Evolutionary conservation across 2,113 vertebrate genomes (phyloP).

Genomic region (Antennarius striatus): DNA sequence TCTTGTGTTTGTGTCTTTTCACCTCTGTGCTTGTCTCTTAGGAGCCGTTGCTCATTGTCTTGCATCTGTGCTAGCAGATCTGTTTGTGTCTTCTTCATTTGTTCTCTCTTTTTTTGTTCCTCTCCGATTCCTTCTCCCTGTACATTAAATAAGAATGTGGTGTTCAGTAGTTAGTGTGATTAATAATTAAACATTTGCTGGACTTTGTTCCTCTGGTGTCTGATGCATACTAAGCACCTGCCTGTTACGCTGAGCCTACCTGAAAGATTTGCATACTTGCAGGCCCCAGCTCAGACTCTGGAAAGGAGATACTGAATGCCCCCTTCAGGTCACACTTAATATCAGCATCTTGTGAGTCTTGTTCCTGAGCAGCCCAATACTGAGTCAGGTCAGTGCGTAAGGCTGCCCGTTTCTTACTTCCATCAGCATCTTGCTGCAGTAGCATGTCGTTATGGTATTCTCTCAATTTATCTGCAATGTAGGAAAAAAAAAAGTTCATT

Average conservation of each 20-base stretch:
- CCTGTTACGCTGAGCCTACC: constrained; percentile 48
- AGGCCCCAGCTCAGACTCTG: constrained; percentile 70
- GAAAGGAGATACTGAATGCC: constrained; percentile 49
- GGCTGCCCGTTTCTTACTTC: constrained; percentile 48
- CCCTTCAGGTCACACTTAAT: constrained; percentile 65
- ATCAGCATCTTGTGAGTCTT: constrained; percentile 72
- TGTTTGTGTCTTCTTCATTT: constrained; percentile 61
- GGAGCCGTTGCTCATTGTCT: constrained; percentile 51
- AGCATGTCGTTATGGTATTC: constrained; percentile 51
- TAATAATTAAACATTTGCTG: constrained; percentile 5
- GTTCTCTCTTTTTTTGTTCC: constrained; percentile 59
- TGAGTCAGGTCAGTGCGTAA: constrained; percentile 56
- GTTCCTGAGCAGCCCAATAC: constrained; percentile 65
- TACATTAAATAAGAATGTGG: constrained; percentile 23
- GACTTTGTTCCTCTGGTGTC: constrained; percentile 6
- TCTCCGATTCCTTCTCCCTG: constrained; percentile 72
- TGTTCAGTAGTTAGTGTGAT: neutral
- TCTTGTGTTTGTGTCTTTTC: constrained; percentile 29
- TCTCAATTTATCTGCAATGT: constrained; percentile 65
- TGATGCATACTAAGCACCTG: constrained; percentile 1
- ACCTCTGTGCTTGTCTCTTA: constrained; percentile 70
- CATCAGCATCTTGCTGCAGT: constrained; percentile 56
- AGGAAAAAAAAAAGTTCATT: neutral
- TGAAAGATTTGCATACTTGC: constrained; percentile 78
- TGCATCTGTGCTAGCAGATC: constrained; percentile 70